Base-by-base conservation (phyloP, 1,140 invertebrate species). In the Drosophila albomicans region DNA sequence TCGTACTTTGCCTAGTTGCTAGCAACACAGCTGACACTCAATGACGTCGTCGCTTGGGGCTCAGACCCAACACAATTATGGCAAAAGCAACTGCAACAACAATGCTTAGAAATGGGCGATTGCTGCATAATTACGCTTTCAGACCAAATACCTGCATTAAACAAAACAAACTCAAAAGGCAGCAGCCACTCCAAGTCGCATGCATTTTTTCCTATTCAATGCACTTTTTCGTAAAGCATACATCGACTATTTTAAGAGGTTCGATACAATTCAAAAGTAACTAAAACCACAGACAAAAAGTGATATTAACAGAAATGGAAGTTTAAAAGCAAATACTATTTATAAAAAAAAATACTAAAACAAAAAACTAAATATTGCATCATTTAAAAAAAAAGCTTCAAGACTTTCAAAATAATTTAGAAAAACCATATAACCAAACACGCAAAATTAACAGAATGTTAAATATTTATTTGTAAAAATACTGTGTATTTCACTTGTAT, bases 51-150 rank as follows among this genome's bases (percentile, higher is more conserved):
- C 35, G 35, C 35, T 10, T 35, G 52, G 35, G 59, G 68, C 64
- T 69, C 69, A 43, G 75, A 74, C 61, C 7, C 52, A 75, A 79
- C 63, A 86, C 82, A 86, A 85, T 78, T 85, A 86, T 86, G 82
- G 82, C 79, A 51, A 85, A 72, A 51, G 58, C 63, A 76, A 58
- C 73, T 58, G 28, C 35, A 66, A 13, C 72, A 59, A 62, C 43
- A 62, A 82, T 78, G 78, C 79, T 69, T 66, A 73, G 64, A 67
- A 64, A 78, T 75, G 56, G 70, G 64, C 69, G 77, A 80, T 80
- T 78, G 69, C 80, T 67, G 87, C 74, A 84, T 87, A 88, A 88
- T 89, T 88, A 80, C 84, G 80, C 80, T 84, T 80, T 51, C 82
- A 67, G 66, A 59, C 84, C 78, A 87, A 89, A 79, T 74, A 74